A percentile compares a stretch with the other conserved stretches of the same genome.
Evolutionary conservation across 2,888 invertebrate genomes (phyloP).

Genomic region (Rotaria macrura): DNA sequence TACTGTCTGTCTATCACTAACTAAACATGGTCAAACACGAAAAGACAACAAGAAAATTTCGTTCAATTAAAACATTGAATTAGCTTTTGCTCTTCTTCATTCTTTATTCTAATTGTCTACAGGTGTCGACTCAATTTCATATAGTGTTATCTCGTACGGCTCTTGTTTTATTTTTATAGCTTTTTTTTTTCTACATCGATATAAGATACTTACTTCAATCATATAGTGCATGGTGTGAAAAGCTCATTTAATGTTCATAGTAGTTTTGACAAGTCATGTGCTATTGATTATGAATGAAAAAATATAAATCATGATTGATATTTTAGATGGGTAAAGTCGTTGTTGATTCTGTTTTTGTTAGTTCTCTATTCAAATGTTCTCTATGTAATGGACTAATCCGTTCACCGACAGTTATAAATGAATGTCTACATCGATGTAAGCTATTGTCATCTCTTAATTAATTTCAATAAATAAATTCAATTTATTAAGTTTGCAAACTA

Average conservation of each 20-base stretch:
- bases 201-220: background rate
- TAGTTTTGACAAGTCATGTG: background rate
- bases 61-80: background rate
- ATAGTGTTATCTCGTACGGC: background rate
- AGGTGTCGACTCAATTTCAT: background rate
- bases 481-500: background rate
- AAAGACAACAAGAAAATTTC: background rate
- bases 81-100: background rate
- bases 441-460: background rate
- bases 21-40: background rate
- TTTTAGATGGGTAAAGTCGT: background rate
- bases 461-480: background rate
- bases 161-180: background rate
- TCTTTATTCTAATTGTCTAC: background rate
- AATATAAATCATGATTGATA: background rate
- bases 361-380: background rate
- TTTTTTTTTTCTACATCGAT: background rate
- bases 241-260: too few relatives aligned
- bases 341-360: background rate
- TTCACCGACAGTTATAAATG: background rate
- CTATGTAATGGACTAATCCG: background rate
- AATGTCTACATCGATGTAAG: conserved; percentile 21
- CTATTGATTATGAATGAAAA: background rate
- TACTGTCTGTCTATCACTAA: background rate
- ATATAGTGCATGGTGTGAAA: background rate